Percentiles rank a stretch among this genome's conserved stretches.
Conservation (phyloP, 2,797 vertebrate species). For the Argya squamiceps region DNA sequence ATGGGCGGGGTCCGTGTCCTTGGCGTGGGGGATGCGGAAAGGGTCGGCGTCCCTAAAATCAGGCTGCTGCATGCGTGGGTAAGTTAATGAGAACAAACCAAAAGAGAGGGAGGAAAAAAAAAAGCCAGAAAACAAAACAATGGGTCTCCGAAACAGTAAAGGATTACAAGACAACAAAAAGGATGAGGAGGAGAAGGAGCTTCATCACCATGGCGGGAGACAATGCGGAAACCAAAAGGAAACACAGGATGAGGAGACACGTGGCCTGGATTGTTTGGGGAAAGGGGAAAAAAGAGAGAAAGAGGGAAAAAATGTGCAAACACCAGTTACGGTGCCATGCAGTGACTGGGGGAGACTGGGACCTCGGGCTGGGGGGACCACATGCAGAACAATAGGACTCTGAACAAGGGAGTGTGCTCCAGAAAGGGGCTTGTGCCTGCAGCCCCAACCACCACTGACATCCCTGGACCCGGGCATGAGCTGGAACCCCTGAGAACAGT, state of each 20-base stretch:
- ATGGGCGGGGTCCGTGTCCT: conserved; percentile 75
- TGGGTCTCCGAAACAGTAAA: conserved; percentile 77
- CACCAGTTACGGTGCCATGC: conserved; percentile 85
- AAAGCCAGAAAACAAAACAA: conserved; percentile 79
- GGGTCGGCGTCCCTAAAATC: conserved; percentile 88
- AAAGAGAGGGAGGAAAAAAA: conserved; percentile 71
- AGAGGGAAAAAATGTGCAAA: conserved; percentile 77
- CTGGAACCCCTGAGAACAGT: not conserved
- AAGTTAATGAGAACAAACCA: conserved; percentile 78
- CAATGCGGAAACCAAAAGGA: conserved; percentile 86
- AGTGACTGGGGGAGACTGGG: conserved; percentile 69
- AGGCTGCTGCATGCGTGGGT: conserved; percentile 89
- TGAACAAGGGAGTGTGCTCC: conserved; percentile 72
- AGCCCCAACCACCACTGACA: not conserved
- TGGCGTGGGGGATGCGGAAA: conserved; percentile 66
- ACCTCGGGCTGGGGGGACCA: conserved; percentile 37
- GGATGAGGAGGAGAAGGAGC: conserved; percentile 89
- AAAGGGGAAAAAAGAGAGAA: conserved; percentile 71
- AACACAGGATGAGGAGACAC: conserved; percentile 85
- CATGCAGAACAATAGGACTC: conserved; percentile 88
- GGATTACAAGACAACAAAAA: conserved; percentile 91
- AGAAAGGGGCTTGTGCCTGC: not conserved
- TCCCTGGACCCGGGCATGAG: not conserved
- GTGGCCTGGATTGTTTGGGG: conserved; percentile 81
- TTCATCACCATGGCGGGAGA: conserved; percentile 86